phyloP scores from a whole-genome alignment of 2,888 invertebrate species.

The Cataglyphis cursor region DNA sequence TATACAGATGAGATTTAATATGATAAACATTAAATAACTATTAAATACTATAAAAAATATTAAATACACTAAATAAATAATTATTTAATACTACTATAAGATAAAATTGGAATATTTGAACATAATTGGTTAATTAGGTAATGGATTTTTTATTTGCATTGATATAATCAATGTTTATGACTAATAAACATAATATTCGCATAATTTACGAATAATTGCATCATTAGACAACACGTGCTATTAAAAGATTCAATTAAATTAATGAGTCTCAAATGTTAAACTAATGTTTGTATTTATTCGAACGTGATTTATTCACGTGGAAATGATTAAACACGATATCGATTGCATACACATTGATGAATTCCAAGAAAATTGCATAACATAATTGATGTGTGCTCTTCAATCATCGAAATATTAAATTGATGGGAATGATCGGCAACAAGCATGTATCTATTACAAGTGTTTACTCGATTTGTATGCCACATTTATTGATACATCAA shows the following conservation, averaged over 20 bases:
- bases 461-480: background rate
- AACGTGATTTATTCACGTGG: slow-evolving; percentile 11
- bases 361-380: slow-evolving; percentile 46
- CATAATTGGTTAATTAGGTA: background rate
- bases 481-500: background rate
- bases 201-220: background rate
- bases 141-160: background rate
- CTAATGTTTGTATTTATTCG: background rate
- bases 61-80: no score
- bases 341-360: slow-evolving; percentile 28
- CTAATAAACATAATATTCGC: no score
- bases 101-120: background rate
- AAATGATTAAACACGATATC: slow-evolving; percentile 11
- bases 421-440: background rate
- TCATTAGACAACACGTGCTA: background rate
- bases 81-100: background rate
- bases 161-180: background rate
- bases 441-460: background rate
- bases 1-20: background rate
- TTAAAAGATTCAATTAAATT: background rate
- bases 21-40: background rate
- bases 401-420: slow-evolving; percentile 10
- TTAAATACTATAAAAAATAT: background rate
- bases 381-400: background rate
- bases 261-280: background rate